Evolutionary conservation across 2,113 vertebrate species (phyloP).

Genomic region (Phaethornis superciliosus): DNA sequence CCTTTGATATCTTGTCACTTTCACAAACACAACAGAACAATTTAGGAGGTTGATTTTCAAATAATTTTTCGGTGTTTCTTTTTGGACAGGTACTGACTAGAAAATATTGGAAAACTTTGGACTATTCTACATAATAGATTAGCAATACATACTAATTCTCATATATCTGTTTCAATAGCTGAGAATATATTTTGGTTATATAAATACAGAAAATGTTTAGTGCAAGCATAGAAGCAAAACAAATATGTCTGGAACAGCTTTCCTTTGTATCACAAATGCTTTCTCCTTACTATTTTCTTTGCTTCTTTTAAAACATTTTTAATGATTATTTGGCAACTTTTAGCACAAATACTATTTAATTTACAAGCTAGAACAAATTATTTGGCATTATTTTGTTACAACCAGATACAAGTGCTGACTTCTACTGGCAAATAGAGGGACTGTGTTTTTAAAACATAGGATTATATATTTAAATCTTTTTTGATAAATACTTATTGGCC

Average conservation of each 20-base stretch:
- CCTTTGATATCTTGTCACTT: slow-evolving; percentile 1
- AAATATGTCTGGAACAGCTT: not conserved
- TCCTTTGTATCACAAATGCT: not conserved
- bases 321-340: not conserved
- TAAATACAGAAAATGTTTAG: not conserved
- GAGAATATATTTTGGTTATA: not conserved
- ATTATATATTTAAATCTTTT: not conserved
- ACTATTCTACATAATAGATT: not conserved
- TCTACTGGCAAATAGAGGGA: not conserved
- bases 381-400: not conserved
- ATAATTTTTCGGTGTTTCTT: not conserved
- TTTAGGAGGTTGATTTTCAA: not conserved
- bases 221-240: not conserved
- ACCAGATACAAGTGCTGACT: not conserved
- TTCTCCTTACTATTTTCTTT: not conserved
- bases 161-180: not conserved
- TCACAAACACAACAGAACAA: not conserved
- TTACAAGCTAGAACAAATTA: not conserved
- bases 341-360: not conserved
- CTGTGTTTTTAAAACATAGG: not conserved
- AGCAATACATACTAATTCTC: not conserved
- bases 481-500: not conserved
- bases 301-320: not conserved
- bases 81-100: not conserved
- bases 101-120: not conserved